phyloP scores from a whole-genome alignment of 1,140 invertebrate species.

The Carposina sasakii region DNA sequence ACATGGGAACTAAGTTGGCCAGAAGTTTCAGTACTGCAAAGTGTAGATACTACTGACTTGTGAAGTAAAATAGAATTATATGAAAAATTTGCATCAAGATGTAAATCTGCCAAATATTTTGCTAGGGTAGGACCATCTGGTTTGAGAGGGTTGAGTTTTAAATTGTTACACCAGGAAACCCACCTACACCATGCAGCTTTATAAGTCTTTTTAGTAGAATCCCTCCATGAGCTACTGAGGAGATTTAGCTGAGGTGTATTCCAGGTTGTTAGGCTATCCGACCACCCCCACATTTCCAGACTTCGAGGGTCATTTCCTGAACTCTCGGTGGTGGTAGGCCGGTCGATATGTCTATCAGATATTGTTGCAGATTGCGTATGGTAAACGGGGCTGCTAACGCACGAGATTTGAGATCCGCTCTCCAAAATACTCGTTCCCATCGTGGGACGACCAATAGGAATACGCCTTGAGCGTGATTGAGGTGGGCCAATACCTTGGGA shows the following conservation, averaged over 20 bases:
- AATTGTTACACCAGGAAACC: slow-evolving; percentile 19
- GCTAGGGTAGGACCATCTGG: slow-evolving; percentile 23
- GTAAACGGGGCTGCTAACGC: slow-evolving; percentile 25
- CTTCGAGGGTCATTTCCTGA: slow-evolving; percentile 29
- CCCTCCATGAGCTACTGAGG: slow-evolving; percentile 25
- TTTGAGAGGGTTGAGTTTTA: slow-evolving; percentile 13
- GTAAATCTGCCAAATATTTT: slow-evolving; percentile 27
- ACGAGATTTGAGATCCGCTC: slow-evolving; percentile 35
- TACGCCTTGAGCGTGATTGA: slow-evolving; percentile 30
- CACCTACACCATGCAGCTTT: slow-evolving; percentile 20
- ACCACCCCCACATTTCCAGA: slow-evolving; percentile 41
- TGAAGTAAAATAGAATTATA: slow-evolving; percentile 34
- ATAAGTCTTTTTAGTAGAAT: slow-evolving; percentile 28
- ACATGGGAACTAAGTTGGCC: slow-evolving; percentile 12
- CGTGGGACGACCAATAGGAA: slow-evolving; percentile 37
- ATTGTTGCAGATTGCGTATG: slow-evolving; percentile 23
- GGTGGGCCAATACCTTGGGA: slow-evolving; percentile 34
- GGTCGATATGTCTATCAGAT: slow-evolving; percentile 32
- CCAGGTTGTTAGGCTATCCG: slow-evolving; percentile 16
- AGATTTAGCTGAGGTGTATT: slow-evolving; percentile 14
- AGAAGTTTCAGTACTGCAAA: slow-evolving; percentile 13
- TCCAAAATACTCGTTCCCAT: slow-evolving; percentile 46
- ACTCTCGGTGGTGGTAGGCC: slow-evolving; percentile 28
- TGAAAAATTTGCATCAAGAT: slow-evolving; percentile 15
- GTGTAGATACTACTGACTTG: slow-evolving; percentile 35